A percentile compares a stretch with the other conserved stretches of the same genome.
phyloP scores from a whole-genome alignment of 1,140 invertebrate genomes.

The Vanessa tameamea region DNA sequence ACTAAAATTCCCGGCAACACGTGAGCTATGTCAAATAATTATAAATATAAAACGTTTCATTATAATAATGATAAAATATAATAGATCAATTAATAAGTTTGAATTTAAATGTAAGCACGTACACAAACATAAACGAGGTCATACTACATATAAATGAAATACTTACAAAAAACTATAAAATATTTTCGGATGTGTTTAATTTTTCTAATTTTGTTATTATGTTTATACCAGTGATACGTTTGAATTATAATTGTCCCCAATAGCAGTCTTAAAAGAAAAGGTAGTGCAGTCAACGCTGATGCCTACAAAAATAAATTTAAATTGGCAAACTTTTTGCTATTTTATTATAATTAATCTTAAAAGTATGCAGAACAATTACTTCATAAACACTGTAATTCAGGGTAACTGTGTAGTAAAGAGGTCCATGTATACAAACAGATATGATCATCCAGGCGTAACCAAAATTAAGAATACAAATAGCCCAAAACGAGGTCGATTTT shows the following conservation, averaged over 20 bases:
- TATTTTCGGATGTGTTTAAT: slow-evolving; percentile 65
- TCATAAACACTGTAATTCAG: slow-evolving; percentile 60
- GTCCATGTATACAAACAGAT: slow-evolving; percentile 64
- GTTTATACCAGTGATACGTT: slow-evolving; percentile 63
- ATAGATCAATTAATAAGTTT: too few relatives aligned
- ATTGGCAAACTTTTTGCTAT: not conserved
- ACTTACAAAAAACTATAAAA: slow-evolving; percentile 72
- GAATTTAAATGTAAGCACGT: too few relatives aligned
- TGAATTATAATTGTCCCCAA: slow-evolving; percentile 68
- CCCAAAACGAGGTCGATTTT: slow-evolving; percentile 67
- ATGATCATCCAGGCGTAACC: slow-evolving; percentile 75
- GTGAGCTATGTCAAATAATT: slow-evolving; percentile 52
- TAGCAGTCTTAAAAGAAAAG: slow-evolving; percentile 66
- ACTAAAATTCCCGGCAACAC: slow-evolving; percentile 64
- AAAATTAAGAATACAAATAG: slow-evolving; percentile 66
- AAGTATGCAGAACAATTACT: slow-evolving; percentile 41
- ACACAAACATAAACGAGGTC: not conserved
- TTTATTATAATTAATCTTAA: not conserved
- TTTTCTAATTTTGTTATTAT: slow-evolving; percentile 46
- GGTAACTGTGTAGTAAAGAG: slow-evolving; percentile 62
- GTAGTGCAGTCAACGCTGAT: slow-evolving; percentile 55
- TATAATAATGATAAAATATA: too few relatives aligned
- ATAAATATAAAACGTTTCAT: too few relatives aligned
- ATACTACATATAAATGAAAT: not conserved
- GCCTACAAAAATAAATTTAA: not conserved